Evolutionary conservation across 2,888 invertebrate species (phyloP).

Genomic region (Julus scandinavius): DNA sequence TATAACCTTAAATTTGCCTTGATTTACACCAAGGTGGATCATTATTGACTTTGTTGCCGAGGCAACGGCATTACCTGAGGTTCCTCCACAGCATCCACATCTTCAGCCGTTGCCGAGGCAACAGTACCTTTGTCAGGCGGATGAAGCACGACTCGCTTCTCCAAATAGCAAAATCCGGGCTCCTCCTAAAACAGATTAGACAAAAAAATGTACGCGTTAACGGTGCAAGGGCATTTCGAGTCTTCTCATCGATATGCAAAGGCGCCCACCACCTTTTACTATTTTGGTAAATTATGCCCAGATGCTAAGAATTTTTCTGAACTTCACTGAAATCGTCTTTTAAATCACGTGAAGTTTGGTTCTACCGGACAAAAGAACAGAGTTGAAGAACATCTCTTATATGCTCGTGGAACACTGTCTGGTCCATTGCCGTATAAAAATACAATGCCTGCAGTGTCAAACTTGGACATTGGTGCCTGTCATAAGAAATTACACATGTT

Average conservation of each 20-base stretch:
- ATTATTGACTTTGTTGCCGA: constrained; percentile 55
- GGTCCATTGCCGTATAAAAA: too few species aligned
- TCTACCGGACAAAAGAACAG: not conserved
- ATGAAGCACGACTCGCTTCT: constrained; percentile 51
- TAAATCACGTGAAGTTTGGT: not conserved
- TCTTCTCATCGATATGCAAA: not conserved
- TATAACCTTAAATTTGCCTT: constrained; percentile 48
- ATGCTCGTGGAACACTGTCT: too few species aligned
- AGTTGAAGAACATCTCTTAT: not conserved
- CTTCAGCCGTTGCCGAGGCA: constrained; percentile 54
- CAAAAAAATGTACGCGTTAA: constrained; percentile 13
- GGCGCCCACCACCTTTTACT: not conserved
- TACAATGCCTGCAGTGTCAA: too few species aligned
- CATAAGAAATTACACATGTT: too few species aligned
- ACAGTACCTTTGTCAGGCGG: constrained; percentile 52
- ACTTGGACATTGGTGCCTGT: too few species aligned
- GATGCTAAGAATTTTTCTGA: not conserved
- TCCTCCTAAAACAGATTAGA: constrained; percentile 53
- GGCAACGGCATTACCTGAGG: constrained; percentile 56
- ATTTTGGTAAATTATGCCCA: not conserved
- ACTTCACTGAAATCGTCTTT: too few species aligned
- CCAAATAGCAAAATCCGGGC: constrained; percentile 56
- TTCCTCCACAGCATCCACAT: constrained; percentile 53
- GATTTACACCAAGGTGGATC: constrained; percentile 54
- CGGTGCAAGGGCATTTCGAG: not conserved